Conservation (phyloP, 37 sponge, comb jelly and placozoan species). For the Ephydatia muelleri region DNA sequence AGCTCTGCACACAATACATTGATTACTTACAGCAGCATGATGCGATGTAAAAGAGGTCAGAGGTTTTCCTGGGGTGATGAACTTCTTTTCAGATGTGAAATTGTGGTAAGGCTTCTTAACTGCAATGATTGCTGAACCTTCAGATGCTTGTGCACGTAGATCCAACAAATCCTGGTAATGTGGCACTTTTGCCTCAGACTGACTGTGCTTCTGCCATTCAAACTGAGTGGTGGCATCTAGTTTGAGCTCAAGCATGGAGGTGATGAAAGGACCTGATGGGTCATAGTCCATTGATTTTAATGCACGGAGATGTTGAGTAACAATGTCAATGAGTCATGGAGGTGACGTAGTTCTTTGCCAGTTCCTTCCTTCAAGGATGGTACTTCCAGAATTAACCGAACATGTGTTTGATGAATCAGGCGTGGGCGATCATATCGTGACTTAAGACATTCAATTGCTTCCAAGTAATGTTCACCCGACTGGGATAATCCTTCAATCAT, state of each 20-base stretch:
- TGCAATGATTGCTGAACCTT: not conserved
- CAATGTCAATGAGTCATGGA: slow-evolving; percentile 40
- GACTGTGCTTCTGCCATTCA: slow-evolving; percentile 54
- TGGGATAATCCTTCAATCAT: slow-evolving; percentile 39
- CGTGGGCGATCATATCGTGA: slow-evolving; percentile 15
- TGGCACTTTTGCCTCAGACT: slow-evolving; percentile 18
- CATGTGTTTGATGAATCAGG: slow-evolving; percentile 26
- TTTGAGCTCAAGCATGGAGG: slow-evolving; percentile 44
- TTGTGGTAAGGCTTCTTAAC: not conserved
- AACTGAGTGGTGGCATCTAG: slow-evolving; percentile 41
- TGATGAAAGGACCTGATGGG: slow-evolving; percentile 27
- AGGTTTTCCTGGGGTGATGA: not conserved
- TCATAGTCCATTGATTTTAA: slow-evolving; percentile 28
- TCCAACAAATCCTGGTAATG: slow-evolving; percentile 2
- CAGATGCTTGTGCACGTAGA: slow-evolving; percentile 37
- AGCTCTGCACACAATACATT: slow-evolving; percentile 21
- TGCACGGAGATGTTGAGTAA: slow-evolving; percentile 32
- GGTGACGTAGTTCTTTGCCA: slow-evolving; percentile 27
- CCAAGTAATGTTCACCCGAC: slow-evolving; percentile 39
- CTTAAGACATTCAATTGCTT: slow-evolving; percentile 18
- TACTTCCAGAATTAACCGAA: slow-evolving; percentile 10
- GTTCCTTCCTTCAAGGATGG: slow-evolving; percentile 9
- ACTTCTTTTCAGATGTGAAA: not conserved
- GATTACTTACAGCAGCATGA: not conserved
- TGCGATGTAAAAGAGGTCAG: not conserved